Conservation (phyloP, 2,797 vertebrate genomes). For the Catamblyrhynchus diadema region DNA sequence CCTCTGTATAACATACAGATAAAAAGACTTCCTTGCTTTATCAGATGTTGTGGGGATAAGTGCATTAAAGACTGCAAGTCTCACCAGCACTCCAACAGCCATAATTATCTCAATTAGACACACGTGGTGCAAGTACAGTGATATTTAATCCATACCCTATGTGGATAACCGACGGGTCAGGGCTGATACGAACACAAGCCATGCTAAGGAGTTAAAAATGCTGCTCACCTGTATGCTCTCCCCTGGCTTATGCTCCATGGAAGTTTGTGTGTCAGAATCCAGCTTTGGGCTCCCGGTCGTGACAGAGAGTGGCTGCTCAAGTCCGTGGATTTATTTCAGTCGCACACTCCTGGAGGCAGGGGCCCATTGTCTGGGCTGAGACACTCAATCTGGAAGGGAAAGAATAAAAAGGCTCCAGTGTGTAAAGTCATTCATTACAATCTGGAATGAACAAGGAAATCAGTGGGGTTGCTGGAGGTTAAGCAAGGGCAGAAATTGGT, state of each 20-base stretch:
- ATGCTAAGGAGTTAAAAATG: background rate
- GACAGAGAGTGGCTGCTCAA: background rate
- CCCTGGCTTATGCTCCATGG: background rate
- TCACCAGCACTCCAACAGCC: background rate
- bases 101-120: background rate
- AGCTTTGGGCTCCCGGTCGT: background rate
- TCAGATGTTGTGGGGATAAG: slow-evolving; percentile 27
- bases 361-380: slow-evolving; percentile 51
- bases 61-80: slow-evolving; percentile 5
- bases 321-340: slow-evolving; percentile 31
- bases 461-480: slow-evolving; percentile 46
- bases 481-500: slow-evolving; percentile 57
- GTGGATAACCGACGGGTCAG: slow-evolving; percentile 5
- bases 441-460: slow-evolving; percentile 43
- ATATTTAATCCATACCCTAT: slow-evolving; percentile 9
- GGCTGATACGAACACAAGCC: background rate
- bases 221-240: slow-evolving; percentile 18
- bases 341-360: background rate
- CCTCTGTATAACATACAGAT: background rate
- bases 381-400: slow-evolving; percentile 48
- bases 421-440: slow-evolving; percentile 57
- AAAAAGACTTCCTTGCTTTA: slow-evolving; percentile 31
- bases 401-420: slow-evolving; percentile 37
- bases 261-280: background rate
- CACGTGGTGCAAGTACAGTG: background rate